Evolutionary conservation across 2,888 invertebrate species (phyloP).

Genomic region (Protonemura montana): DNA sequence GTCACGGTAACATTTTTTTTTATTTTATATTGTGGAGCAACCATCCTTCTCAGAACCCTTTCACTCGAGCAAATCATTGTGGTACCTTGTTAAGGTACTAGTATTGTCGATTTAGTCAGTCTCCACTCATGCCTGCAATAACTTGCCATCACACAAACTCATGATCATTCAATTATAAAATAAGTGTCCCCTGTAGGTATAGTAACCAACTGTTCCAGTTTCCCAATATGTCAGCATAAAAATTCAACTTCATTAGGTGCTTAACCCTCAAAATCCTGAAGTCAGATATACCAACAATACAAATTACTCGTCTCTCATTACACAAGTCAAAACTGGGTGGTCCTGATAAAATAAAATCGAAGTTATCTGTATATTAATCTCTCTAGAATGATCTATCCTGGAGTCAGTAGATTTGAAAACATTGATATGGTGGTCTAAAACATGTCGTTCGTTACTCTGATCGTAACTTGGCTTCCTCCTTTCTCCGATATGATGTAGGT

Average conservation of each 20-base stretch:
- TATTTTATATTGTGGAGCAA: background rate
- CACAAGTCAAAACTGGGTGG: background rate
- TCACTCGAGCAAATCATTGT: background rate
- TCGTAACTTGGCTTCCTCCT: background rate
- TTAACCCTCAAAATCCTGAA: background rate
- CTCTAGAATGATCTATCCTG: background rate
- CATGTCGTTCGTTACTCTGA: background rate
- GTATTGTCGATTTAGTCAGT: conserved; percentile 37
- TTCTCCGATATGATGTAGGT: conserved; percentile 23
- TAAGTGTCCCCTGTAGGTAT: background rate
- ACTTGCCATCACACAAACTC: background rate
- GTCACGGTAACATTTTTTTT: background rate
- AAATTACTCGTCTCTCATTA: background rate
- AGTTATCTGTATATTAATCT: background rate
- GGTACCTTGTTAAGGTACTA: background rate
- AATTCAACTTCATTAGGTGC: background rate
- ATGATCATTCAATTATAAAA: background rate
- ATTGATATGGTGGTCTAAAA: conserved; percentile 12
- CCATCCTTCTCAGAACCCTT: background rate
- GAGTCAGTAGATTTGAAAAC: conserved; percentile 12
- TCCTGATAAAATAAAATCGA: conserved; percentile 2
- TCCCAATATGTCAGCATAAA: background rate
- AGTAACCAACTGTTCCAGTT: conserved; percentile 7
- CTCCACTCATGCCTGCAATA: background rate
- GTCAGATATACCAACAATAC: background rate